Conservation (phyloP, 92 coral and sea anemone genomes). For the Actinostola sp. region DNA sequence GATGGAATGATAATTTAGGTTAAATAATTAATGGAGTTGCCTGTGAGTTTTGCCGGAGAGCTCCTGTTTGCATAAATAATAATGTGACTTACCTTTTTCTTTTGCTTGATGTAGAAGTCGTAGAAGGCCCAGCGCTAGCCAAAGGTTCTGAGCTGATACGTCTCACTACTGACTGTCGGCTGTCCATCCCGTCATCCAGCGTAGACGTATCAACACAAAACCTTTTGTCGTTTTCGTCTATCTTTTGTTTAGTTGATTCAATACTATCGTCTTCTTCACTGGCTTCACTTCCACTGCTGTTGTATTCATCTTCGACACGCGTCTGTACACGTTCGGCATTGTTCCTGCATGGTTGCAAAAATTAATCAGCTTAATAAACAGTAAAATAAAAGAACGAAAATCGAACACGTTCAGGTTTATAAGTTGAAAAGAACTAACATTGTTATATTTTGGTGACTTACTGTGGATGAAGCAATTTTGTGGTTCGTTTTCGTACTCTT, state of each 20-base stretch:
- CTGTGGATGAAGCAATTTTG: constrained; percentile 1
- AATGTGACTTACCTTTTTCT: background rate
- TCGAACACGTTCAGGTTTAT: background rate
- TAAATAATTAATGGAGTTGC: background rate
- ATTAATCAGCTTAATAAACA: background rate
- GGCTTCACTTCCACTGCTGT: background rate
- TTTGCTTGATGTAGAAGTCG: background rate
- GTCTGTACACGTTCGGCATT: background rate
- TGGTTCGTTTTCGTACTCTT: background rate
- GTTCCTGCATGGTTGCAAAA: too few relatives aligned
- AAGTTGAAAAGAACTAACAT: background rate
- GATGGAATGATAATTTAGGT: background rate
- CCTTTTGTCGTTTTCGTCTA: background rate
- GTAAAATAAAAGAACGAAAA: too few relatives aligned
- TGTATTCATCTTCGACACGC: background rate
- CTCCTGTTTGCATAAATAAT: background rate
- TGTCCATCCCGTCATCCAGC: background rate
- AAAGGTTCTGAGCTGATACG: background rate
- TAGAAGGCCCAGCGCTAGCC: background rate
- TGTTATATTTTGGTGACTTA: background rate
- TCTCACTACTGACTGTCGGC: background rate
- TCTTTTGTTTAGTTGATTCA: background rate
- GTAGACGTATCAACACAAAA: background rate
- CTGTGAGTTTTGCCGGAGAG: background rate
- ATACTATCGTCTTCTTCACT: background rate